Conservation (phyloP, 1,140 invertebrate genomes). For the Maconellicoccus hirsutus region DNA sequence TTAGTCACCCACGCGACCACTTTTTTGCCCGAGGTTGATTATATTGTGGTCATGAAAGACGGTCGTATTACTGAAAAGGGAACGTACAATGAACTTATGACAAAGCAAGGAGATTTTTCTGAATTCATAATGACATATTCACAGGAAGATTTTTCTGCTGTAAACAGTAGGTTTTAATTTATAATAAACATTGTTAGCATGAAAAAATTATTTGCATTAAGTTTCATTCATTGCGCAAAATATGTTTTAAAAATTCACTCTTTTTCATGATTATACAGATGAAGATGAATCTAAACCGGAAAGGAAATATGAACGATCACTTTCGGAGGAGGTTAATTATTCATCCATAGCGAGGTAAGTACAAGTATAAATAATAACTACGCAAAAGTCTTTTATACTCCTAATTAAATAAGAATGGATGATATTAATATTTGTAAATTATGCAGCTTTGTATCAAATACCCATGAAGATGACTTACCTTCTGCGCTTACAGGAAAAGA, state of each 20-base stretch:
- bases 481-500: not conserved
- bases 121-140: constrained; percentile 72
- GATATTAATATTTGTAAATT: too few relatives aligned
- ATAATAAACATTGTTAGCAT: too few relatives aligned
- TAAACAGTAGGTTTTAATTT: too few relatives aligned
- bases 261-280: too few relatives aligned
- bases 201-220: too few relatives aligned
- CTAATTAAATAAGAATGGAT: too few relatives aligned
- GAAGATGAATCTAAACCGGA: too few relatives aligned
- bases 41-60: constrained; percentile 73
- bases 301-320: not conserved
- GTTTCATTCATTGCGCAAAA: too few relatives aligned
- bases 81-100: constrained; percentile 68
- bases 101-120: constrained; percentile 65
- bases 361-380: not conserved
- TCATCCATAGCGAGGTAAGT: not conserved
- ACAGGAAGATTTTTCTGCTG: constrained; percentile 45
- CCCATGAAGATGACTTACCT: not conserved
- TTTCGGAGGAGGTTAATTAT: not conserved
- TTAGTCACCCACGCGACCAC: constrained; percentile 82
- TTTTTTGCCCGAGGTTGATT: constrained; percentile 73
- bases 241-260: too few relatives aligned
- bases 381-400: too few relatives aligned
- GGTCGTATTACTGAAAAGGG: constrained; percentile 72
- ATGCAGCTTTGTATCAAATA: not conserved